Percentiles rank a stretch among this genome's conserved stretches.
phyloP scores from a whole-genome alignment of 2,888 invertebrate genomes.

The Orchesella flavescens region DNA sequence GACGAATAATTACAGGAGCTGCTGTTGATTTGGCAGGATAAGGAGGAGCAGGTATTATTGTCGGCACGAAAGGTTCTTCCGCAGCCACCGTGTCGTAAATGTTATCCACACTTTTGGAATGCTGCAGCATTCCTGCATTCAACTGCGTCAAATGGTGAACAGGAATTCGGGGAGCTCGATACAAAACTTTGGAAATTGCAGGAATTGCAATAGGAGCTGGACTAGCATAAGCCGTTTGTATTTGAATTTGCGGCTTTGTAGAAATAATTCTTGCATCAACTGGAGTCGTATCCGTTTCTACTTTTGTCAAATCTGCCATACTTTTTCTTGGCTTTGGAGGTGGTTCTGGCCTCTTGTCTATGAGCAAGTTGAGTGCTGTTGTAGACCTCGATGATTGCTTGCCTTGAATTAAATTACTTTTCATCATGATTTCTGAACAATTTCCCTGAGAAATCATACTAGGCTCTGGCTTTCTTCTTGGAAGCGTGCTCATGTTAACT shows the following conservation, averaged over 20 bases:
- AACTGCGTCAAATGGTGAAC: conserved; percentile 49
- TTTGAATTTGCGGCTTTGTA: conserved; percentile 84
- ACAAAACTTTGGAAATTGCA: conserved; percentile 69
- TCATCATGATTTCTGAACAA: not conserved
- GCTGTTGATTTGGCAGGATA: conserved; percentile 63
- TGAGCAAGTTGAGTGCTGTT: conserved; percentile 68
- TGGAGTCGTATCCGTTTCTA: conserved; percentile 77
- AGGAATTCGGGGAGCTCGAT: conserved; percentile 52
- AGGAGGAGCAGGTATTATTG: conserved; percentile 67
- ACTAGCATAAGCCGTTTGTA: conserved; percentile 84
- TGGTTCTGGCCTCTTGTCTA: conserved; percentile 67
- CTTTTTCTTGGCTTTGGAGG: conserved; percentile 71
- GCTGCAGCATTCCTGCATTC: conserved; percentile 62
- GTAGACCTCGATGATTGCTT: conserved; percentile 69
- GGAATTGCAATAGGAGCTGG: conserved; percentile 77
- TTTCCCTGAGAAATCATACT: conserved; percentile 4
- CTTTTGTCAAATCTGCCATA: conserved; percentile 55
- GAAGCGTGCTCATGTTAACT: conserved; percentile 67
- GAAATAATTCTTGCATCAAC: conserved; percentile 85
- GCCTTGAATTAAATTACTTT: conserved; percentile 48
- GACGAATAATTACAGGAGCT: conserved; percentile 75
- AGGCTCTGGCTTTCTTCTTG: conserved; percentile 62
- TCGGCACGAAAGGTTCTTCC: conserved; percentile 64
- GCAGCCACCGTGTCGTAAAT: conserved; percentile 72
- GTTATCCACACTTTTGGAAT: conserved; percentile 71